phyloP scores from a whole-genome alignment of 2,113 vertebrate species.

The Amblyornis subalaris region DNA sequence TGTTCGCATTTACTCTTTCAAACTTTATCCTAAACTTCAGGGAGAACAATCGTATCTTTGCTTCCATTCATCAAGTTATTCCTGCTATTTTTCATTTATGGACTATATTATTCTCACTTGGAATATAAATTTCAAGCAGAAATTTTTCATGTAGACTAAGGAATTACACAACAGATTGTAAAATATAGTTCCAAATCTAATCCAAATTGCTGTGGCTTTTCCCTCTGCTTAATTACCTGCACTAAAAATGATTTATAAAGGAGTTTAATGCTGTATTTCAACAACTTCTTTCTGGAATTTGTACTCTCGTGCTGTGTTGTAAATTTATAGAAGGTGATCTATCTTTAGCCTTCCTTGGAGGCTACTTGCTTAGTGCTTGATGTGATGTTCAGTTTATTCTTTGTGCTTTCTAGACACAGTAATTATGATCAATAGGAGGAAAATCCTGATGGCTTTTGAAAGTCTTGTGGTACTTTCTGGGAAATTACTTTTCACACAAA shows the following conservation, averaged over 20 bases:
- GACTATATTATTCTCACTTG: slow-evolving; percentile 4
- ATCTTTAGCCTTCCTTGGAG: neutral
- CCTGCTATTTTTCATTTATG: neutral
- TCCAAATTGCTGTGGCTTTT: neutral
- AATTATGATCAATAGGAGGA: neutral
- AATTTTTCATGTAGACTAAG: neutral
- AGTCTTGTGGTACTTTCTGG: neutral
- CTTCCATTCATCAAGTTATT: neutral
- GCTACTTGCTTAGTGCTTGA: neutral
- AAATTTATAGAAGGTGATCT: neutral
- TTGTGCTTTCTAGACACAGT: neutral
- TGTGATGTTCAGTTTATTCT: neutral
- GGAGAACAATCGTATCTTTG: neutral
- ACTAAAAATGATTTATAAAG: slow-evolving; percentile 48
- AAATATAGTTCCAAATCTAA: slow-evolving; percentile 15
- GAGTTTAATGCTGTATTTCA: neutral
- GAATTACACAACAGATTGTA: neutral
- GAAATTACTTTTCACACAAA: neutral
- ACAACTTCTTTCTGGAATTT: neutral
- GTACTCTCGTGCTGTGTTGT: neutral
- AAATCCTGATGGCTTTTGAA: neutral
- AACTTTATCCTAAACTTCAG: neutral
- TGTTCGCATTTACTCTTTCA: neutral
- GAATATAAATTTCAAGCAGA: slow-evolving; percentile 8
- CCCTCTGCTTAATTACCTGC: slow-evolving; percentile 17